These are phyloP conservation scores for Nebria brevicollis DNA, from an alignment of 2,888 invertebrate genomes.

Conservation along the genomic window DNA sequence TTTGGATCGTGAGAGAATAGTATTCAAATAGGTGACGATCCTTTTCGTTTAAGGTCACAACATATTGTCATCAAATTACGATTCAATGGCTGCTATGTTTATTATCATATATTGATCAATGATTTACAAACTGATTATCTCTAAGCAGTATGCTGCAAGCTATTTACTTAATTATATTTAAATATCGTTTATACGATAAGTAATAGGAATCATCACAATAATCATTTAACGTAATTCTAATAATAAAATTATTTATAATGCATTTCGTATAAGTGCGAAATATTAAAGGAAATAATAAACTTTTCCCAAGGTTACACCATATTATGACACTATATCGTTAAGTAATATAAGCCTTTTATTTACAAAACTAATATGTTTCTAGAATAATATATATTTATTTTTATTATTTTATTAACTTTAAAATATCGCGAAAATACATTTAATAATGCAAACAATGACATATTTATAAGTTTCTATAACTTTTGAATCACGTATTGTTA, in stretches of 20 bases:
- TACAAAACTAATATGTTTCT: neutral
- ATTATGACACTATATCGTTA: neutral
- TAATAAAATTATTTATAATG: too few species aligned
- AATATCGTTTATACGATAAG: too few species aligned
- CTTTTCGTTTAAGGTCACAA: conserved; percentile 1
- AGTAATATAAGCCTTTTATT: neutral
- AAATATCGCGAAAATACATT: too few species aligned
- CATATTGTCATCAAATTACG: neutral
- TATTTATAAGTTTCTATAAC: too few species aligned
- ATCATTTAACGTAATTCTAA: too few species aligned
- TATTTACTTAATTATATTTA: too few species aligned
- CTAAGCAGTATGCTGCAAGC: neutral
- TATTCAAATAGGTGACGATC: neutral
- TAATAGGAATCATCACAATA: too few species aligned
- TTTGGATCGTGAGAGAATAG: neutral
- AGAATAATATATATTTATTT: neutral
- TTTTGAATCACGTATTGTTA: too few species aligned
- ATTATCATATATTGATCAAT: neutral
- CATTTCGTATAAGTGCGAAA: too few species aligned
- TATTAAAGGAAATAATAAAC: neutral
- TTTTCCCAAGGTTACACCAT: neutral
- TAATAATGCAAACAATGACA: too few species aligned
- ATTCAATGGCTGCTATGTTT: neutral
- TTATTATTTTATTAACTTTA: too few species aligned
- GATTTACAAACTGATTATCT: neutral